Percentiles rank a stretch among this genome's conserved stretches.
Evolutionary conservation across 2,888 invertebrate genomes (phyloP).

Genomic region (Phragmatobia fuliginosa): DNA sequence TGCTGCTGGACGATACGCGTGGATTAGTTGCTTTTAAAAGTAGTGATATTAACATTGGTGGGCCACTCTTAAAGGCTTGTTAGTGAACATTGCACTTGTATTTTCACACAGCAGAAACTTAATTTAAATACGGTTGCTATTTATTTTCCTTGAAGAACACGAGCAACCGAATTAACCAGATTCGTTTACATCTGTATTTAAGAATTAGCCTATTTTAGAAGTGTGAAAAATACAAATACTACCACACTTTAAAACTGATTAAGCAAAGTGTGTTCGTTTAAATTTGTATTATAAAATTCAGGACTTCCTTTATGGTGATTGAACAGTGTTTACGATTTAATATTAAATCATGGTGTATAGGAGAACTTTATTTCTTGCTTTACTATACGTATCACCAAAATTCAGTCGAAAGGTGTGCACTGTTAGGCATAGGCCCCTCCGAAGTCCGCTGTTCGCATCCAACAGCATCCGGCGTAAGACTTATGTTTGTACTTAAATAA

Average conservation of each 20-base stretch:
- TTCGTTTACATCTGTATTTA: slow-evolving; percentile 20
- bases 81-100: slow-evolving; percentile 51
- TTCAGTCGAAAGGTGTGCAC: too few relatives aligned
- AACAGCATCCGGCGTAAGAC: too few relatives aligned
- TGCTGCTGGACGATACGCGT: slow-evolving; percentile 72
- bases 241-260: slow-evolving; percentile 34
- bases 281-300: slow-evolving; percentile 20
- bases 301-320: slow-evolving; percentile 33
- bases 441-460: too few relatives aligned
- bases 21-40: slow-evolving; percentile 68
- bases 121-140: slow-evolving; percentile 44
- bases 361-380: background rate
- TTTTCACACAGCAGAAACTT: slow-evolving; percentile 51
- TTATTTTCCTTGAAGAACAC: slow-evolving; percentile 34
- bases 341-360: background rate
- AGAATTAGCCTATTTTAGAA: slow-evolving; percentile 27
- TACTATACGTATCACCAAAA: background rate
- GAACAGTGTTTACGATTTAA: slow-evolving; percentile 17
- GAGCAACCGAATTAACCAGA: slow-evolving; percentile 33
- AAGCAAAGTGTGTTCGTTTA: slow-evolving; percentile 23
- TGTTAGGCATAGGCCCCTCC: too few relatives aligned
- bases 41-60: slow-evolving; percentile 70
- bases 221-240: slow-evolving; percentile 36
- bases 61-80: slow-evolving; percentile 57
- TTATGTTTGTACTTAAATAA: too few relatives aligned